A percentile compares a stretch with the other conserved stretches of the same genome.
Conservation (phyloP, 2,797 vertebrate species). For the Argyrosomus regius region DNA sequence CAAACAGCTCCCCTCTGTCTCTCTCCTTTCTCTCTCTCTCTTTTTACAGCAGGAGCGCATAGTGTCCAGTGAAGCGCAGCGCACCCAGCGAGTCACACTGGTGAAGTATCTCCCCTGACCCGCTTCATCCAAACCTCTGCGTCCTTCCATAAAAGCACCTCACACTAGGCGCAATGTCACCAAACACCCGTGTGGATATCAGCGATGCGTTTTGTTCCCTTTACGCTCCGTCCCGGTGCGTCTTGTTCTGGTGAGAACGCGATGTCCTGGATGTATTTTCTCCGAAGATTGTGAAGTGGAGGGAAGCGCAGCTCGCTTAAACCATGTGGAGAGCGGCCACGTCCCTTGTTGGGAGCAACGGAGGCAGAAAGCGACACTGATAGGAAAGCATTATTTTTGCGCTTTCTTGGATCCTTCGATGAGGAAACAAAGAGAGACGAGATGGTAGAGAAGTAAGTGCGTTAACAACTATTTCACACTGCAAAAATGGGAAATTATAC, state of each 20-base stretch:
- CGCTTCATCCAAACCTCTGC: background rate
- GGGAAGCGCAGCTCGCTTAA: constrained; percentile 28
- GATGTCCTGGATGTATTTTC: constrained; percentile 71
- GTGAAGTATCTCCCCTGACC: constrained; percentile 28
- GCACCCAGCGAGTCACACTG: constrained; percentile 13
- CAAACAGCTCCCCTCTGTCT: background rate
- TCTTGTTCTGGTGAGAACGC: constrained; percentile 52
- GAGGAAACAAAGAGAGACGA: constrained; percentile 70
- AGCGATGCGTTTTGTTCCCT: background rate
- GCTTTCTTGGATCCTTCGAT: constrained; percentile 54
- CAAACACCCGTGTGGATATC: constrained; percentile 48
- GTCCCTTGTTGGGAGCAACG: constrained; percentile 37
- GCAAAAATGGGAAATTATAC: background rate
- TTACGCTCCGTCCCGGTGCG: constrained; percentile 40
- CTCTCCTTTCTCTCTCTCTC: constrained; percentile 8
- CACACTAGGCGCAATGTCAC: constrained; percentile 35
- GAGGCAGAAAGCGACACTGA: constrained; percentile 29
- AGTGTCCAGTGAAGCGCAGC: constrained; percentile 20
- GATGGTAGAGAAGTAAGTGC: constrained; percentile 86
- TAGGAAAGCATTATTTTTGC: background rate
- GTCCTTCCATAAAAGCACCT: constrained; percentile 1
- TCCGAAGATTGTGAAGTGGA: constrained; percentile 51
- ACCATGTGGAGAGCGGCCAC: constrained; percentile 64
- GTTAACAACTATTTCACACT: constrained; percentile 10
- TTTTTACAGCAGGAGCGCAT: background rate